Percentiles rank a stretch among this genome's conserved stretches.
Conservation (phyloP, 92 coral and sea anemone species). For the Paragorgia papillata region DNA sequence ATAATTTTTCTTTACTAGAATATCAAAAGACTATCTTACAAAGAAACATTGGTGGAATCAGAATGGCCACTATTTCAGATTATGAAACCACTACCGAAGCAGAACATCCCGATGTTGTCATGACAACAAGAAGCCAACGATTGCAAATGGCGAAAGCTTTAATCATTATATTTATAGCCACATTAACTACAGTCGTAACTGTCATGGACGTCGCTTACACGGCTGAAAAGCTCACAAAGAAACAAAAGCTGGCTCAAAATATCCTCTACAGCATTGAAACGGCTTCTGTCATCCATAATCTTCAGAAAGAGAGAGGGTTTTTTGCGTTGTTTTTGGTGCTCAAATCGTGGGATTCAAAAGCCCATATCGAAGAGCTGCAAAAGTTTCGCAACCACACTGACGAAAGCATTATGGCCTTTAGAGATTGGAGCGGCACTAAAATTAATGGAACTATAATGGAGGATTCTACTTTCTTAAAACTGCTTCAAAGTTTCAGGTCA, state of each 20-base stretch:
- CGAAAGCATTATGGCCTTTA: background rate
- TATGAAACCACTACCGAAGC: background rate
- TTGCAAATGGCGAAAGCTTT: background rate
- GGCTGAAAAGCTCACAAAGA: background rate
- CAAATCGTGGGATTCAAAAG: background rate
- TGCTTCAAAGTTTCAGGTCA: slow-evolving; percentile 48
- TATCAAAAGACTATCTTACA: too few relatives aligned
- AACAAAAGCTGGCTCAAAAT: background rate
- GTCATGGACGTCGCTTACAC: background rate
- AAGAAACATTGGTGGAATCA: too few relatives aligned
- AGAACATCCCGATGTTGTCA: background rate
- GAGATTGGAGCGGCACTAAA: slow-evolving; percentile 3
- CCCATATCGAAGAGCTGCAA: background rate
- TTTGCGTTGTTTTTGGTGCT: background rate
- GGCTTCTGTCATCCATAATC: slow-evolving; percentile 26
- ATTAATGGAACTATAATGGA: slow-evolving; percentile 36
- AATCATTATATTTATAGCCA: background rate
- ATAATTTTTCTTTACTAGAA: too few relatives aligned
- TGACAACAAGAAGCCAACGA: background rate
- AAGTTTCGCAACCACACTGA: slow-evolving; percentile 1
- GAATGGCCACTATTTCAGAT: too few relatives aligned
- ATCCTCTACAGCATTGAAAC: slow-evolving; percentile 23
- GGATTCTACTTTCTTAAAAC: background rate
- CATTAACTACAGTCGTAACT: background rate
- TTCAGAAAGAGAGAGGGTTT: slow-evolving; percentile 24